Conservation (phyloP, 2,888 invertebrate genomes). For the Oscheius sp. region DNA sequence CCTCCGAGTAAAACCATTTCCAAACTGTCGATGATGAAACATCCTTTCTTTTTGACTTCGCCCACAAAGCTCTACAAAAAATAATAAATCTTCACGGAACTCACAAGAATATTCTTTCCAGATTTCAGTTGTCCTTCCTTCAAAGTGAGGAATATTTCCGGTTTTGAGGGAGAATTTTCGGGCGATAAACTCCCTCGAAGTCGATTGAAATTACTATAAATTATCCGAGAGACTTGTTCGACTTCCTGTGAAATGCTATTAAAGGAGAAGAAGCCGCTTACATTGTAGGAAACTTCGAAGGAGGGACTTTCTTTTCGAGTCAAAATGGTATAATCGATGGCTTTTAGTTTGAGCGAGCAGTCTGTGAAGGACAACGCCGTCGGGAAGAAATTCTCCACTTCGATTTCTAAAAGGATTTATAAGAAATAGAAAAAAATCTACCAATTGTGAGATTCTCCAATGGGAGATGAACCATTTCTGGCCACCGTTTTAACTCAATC, state of each 20-base stretch:
- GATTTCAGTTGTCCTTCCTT: background rate
- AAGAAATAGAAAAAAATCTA: background rate
- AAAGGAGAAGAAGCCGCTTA: background rate
- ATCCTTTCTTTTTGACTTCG: background rate
- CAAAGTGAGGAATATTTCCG: background rate
- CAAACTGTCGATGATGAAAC: conserved; percentile 17
- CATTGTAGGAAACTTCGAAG: conserved; percentile 24
- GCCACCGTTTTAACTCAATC: background rate
- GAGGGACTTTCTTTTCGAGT: background rate
- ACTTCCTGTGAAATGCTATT: background rate
- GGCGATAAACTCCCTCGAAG: conserved; percentile 14
- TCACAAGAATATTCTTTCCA: background rate
- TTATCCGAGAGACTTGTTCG: conserved; percentile 16
- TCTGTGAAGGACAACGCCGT: background rate
- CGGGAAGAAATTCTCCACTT: conserved; percentile 1
- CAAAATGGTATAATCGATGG: conserved; percentile 15
- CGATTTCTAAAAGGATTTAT: background rate
- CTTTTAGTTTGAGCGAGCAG: conserved; percentile 1
- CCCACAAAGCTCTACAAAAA: background rate
- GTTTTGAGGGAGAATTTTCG: background rate
- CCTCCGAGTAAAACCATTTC: background rate
- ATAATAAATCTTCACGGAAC: background rate
- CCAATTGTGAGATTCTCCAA: conserved; percentile 7
- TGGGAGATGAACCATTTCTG: conserved; percentile 12
- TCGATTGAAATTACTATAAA: conserved; percentile 19